Evolutionary conservation across 2,797 vertebrate species (phyloP).

Genomic region (Tiaroga cobitis): DNA sequence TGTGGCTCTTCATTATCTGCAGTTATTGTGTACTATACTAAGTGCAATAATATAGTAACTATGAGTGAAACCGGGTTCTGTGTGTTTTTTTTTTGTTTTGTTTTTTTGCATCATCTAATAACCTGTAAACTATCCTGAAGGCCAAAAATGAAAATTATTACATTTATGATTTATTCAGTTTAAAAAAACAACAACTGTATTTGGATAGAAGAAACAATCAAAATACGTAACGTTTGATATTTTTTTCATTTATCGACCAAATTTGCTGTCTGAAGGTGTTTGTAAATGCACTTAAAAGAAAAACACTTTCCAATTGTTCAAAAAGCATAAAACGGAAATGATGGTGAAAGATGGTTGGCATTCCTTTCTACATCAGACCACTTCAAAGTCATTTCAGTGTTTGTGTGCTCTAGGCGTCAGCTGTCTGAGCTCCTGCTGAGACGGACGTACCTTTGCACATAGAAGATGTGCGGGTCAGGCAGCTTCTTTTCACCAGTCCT

Average conservation of each 20-base stretch:
- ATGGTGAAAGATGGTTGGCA: conserved; percentile 8
- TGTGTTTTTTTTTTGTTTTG: too few relatives aligned
- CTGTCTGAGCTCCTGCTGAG: conserved; percentile 36
- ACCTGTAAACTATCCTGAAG: neutral
- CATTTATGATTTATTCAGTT: conserved; percentile 8
- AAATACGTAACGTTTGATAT: neutral
- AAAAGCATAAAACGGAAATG: conserved; percentile 5
- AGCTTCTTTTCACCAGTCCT: conserved; percentile 19
- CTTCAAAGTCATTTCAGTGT: conserved; percentile 48
- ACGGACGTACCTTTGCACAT: conserved; percentile 1
- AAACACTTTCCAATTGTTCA: neutral
- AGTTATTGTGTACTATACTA: neutral
- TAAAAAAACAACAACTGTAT: neutral
- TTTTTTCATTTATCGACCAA: neutral
- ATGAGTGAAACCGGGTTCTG: neutral
- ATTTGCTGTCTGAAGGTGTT: neutral
- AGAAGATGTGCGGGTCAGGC: conserved; percentile 27
- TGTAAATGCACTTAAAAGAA: neutral
- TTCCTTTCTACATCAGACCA: neutral
- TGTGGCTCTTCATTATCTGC: neutral
- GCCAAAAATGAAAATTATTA: too few relatives aligned
- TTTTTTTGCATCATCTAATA: neutral
- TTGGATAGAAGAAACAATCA: neutral
- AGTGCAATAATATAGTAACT: neutral
- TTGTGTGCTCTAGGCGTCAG: conserved; percentile 28